Base-by-base conservation (phyloP, 2,888 invertebrate species). In the Thecocarcelia acutangulata region DNA sequence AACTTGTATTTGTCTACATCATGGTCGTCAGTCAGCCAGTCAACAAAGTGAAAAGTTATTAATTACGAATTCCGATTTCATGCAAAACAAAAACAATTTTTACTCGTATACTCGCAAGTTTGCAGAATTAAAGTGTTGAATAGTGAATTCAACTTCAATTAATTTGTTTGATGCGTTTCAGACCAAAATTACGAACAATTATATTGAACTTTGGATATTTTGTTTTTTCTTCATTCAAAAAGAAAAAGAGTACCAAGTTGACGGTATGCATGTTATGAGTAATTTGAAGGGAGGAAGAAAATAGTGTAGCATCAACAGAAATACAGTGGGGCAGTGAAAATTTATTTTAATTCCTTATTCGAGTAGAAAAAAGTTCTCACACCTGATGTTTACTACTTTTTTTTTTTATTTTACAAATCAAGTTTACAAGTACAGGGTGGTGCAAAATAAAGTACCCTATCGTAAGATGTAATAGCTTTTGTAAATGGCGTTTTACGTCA, bases 41-140 rank as follows among this genome's bases (percentile, higher is more conserved):
- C 33, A 24, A 15, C 56, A 42, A 24, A 59, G 44, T 59, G 59
- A 59, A 59, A 44, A 59, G 21, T 44, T 59, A 59, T 42, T 59
- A 42, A 21, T 42, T n/a, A 11, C 21, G 19, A 21, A 17, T 37
- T 17, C 37, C 13, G n/a, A 42, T 42, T 13, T 37, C 4, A 17
- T 40, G 13, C 19, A 19, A 42, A 17, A 59, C n/a, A 42, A 40
- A 33, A 3, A 33, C 12, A 40, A 24, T 33, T 33, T 40, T 8
- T 42, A n/a, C n/a, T n/a, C n/a, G n/a, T n/a, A n/a, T n/a, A n/a
- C n/a, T n/a, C n/a, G n/a, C n/a, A 13, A 21, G 9, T 42, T 59
- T 59, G 59, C 42, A 42, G 42, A 42, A 59, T 21, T 42, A 19
- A 42, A 59, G n/a, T 42, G 59, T 59, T 59, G 59, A 21, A 33